A percentile compares a stretch with the other conserved stretches of the same genome.
Evolutionary conservation across 2,888 invertebrate species (phyloP).

Genomic region (Saturnia pavonia): DNA sequence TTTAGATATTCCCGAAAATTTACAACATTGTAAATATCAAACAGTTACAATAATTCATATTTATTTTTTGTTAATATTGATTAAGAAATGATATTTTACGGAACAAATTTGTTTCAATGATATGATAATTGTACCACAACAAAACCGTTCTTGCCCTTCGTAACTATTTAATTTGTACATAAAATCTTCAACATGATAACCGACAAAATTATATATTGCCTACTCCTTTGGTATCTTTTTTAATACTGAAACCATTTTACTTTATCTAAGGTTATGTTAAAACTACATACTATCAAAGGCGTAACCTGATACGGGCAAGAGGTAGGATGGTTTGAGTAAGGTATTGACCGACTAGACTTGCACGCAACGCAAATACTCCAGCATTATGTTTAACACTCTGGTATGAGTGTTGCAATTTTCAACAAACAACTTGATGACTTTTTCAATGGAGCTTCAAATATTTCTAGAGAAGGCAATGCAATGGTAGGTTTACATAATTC

Average conservation of each 20-base stretch:
- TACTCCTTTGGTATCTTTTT: not conserved
- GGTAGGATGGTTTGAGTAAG: too few relatives aligned
- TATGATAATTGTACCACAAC: not conserved
- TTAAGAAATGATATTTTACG: not conserved
- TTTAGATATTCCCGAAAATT: not conserved
- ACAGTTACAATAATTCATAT: not conserved
- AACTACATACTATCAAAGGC: not conserved
- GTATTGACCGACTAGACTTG: too few relatives aligned
- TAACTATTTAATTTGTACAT: not conserved
- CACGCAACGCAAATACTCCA: too few relatives aligned
- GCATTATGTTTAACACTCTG: too few relatives aligned
- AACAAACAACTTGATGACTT: too few relatives aligned
- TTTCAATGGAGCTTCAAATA: too few relatives aligned
- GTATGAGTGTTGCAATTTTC: too few relatives aligned
- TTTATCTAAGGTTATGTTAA: not conserved
- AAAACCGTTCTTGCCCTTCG: not conserved
- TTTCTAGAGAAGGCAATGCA: too few relatives aligned
- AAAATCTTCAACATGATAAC: not conserved
- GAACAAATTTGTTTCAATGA: slow-evolving; percentile 7
- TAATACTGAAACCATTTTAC: not conserved
- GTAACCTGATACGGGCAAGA: too few relatives aligned
- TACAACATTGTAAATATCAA: not conserved
- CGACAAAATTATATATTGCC: not conserved
- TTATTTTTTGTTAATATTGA: not conserved
- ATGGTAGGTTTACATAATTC: too few relatives aligned